A percentile compares a stretch with the other conserved stretches of the same genome.
Evolutionary conservation across 2,113 vertebrate genomes (phyloP).

Genomic region (Sorex araneus): DNA sequence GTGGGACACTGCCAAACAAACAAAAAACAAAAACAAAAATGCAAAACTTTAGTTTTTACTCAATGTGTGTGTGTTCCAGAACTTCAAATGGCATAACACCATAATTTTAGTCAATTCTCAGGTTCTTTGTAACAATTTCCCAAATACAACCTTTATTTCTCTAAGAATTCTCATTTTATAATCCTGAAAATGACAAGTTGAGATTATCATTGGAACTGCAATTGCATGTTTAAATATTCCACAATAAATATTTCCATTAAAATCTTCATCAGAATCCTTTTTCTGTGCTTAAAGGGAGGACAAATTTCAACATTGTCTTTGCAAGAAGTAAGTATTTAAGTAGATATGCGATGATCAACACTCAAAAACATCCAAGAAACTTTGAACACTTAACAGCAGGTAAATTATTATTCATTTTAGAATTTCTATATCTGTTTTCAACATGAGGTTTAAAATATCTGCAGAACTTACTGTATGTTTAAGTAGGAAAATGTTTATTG

Average conservation of each 20-base stretch:
- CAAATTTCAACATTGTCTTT: not conserved
- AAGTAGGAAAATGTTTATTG: not conserved
- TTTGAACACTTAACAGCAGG: constrained; percentile 12
- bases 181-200: accelerated
- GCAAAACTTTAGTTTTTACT: not conserved
- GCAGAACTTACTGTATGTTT: not conserved
- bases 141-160: not conserved
- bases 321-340: not conserved
- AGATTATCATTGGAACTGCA: not conserved
- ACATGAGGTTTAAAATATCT: not conserved
- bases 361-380: not conserved
- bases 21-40: too few relatives aligned
- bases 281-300: not conserved
- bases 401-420: not conserved
- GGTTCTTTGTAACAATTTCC: not conserved
- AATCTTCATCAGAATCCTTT: not conserved
- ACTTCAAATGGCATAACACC: not conserved
- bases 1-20: too few relatives aligned
- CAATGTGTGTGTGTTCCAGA: not conserved
- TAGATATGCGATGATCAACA: not conserved
- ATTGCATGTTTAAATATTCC: not conserved
- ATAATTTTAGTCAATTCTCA: not conserved
- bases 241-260: not conserved
- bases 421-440: not conserved
- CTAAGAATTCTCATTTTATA: not conserved